phyloP scores from a whole-genome alignment of 2,888 invertebrate species.

The Megamerina dolium region DNA sequence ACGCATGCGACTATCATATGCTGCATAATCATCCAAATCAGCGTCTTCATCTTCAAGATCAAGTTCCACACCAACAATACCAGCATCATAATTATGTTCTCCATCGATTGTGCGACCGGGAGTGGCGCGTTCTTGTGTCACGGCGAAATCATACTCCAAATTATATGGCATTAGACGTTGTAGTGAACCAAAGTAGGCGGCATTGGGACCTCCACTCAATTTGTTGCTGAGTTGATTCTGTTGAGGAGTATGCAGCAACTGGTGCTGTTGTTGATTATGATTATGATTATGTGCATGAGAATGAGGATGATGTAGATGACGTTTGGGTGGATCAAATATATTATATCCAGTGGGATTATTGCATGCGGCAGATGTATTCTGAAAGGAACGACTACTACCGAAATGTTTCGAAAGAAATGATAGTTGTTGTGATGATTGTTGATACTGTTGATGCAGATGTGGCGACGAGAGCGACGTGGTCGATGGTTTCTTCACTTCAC shows the following conservation, averaged over 20 bases:
- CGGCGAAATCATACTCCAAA: slow-evolving; percentile 76
- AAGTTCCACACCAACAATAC: too few species aligned
- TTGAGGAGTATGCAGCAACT: not conserved
- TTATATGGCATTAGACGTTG: slow-evolving; percentile 79
- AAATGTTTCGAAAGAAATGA: slow-evolving; percentile 69
- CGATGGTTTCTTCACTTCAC: slow-evolving; percentile 30
- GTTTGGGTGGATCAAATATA: slow-evolving; percentile 31
- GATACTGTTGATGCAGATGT: slow-evolving; percentile 11
- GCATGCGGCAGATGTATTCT: slow-evolving; percentile 60
- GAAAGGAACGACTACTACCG: slow-evolving; percentile 74
- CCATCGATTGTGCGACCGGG: too few species aligned
- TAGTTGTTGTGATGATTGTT: slow-evolving; percentile 23
- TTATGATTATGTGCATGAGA: slow-evolving; percentile 52
- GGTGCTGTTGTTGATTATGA: too few species aligned
- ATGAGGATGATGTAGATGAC: slow-evolving; percentile 43
- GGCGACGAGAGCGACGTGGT: slow-evolving; percentile 3
- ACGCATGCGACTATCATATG: slow-evolving; percentile 77
- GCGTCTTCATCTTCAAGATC: slow-evolving; percentile 49
- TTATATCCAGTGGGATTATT: slow-evolving; percentile 39
- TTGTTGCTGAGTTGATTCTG: too few species aligned
- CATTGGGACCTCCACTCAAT: slow-evolving; percentile 64
- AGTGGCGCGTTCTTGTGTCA: slow-evolving; percentile 66
- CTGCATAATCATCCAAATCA: slow-evolving; percentile 65
- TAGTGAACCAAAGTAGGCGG: slow-evolving; percentile 80
- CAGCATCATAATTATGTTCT: too few species aligned